Base-by-base conservation (phyloP, 1,140 invertebrate genomes). In the Drosophila burlai region DNA sequence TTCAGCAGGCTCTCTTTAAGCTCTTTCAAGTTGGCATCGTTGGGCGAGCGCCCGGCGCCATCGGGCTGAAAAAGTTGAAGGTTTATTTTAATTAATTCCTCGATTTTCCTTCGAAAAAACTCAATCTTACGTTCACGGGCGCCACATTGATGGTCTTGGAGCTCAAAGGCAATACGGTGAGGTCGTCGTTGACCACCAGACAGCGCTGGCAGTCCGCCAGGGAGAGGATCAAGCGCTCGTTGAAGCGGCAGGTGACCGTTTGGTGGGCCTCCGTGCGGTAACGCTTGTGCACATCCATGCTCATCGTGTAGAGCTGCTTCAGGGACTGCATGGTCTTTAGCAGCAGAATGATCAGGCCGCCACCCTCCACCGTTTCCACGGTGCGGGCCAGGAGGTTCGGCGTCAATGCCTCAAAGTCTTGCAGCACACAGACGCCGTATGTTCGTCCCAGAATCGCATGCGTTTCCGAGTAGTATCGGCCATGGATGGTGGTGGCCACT, bases 331-430 rank as follows among this genome's bases (percentile, higher is more conserved):
- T 94, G 31, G 96, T 96, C 91, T 97, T 96, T 1, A 99, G 93
- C 10, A 99, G 93, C 62, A 99, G 94, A 40, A 99, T 95, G 66
- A 99, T 96, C 0, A 99, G 83, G 24, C 99, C 99, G 67, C 99
- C 99, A 61, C 99, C 99, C 95, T 99, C 98, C 1, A 99, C 98
- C 1, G 99, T 99, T 95, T 99, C 99, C 79, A 99, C 96, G 8
- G 99, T 99, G 75, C 99, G 94, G 0, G 99, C 99, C 87, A 99
- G 94, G 47, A 99, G 94, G 94, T 99, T 99, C 8, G 99, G 99
- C n/a, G 99, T 99, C 1, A 99, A 85, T 4, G 99, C 99, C 95
- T 99, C 99, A 95, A 99, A 99, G 94, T 99, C 99, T 96, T 99
- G 98, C 66, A 99, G 94, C 66, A 99, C 96, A 94, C 98, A 98